A percentile compares a stretch with the other conserved stretches of the same genome.
Conservation (phyloP, 2,113 vertebrate species). For the Thunnus maccoyii region DNA sequence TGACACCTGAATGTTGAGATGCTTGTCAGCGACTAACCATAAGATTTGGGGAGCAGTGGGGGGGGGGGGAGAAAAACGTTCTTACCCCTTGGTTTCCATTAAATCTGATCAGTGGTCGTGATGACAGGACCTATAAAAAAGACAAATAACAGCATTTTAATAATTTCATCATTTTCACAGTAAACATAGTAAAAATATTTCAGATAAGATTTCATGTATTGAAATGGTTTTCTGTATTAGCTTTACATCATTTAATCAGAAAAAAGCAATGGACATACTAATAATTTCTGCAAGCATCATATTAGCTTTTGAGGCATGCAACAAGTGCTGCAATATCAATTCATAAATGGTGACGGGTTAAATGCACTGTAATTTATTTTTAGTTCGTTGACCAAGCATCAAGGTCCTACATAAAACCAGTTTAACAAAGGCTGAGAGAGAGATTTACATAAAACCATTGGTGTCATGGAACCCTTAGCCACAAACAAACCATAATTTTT, state of each 20-base stretch:
- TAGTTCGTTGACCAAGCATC: neutral
- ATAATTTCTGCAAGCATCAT: neutral
- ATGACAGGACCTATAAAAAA: constrained; percentile 86
- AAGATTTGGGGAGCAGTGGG: neutral
- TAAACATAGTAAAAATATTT: neutral
- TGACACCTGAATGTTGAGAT: neutral
- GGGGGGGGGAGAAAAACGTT: neutral
- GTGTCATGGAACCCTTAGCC: neutral
- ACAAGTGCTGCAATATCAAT: neutral
- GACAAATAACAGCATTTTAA: constrained; percentile 35
- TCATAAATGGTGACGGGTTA: neutral
- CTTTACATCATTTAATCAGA: neutral
- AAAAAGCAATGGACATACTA: neutral
- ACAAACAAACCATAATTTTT: constrained; percentile 1
- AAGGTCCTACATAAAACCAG: neutral
- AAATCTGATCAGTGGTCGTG: constrained; percentile 92
- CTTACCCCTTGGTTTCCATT: constrained; percentile 98
- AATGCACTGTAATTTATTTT: neutral
- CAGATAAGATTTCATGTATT: neutral
- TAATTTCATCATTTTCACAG: neutral
- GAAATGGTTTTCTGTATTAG: neutral
- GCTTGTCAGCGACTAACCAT: neutral
- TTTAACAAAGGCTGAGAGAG: neutral
- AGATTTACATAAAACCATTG: constrained; percentile 12
- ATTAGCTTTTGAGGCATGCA: neutral